These are phyloP conservation scores for Zoanthus solanderi DNA, from an alignment of 92 coral and sea anemone genomes.

Conservation along the genomic window DNA sequence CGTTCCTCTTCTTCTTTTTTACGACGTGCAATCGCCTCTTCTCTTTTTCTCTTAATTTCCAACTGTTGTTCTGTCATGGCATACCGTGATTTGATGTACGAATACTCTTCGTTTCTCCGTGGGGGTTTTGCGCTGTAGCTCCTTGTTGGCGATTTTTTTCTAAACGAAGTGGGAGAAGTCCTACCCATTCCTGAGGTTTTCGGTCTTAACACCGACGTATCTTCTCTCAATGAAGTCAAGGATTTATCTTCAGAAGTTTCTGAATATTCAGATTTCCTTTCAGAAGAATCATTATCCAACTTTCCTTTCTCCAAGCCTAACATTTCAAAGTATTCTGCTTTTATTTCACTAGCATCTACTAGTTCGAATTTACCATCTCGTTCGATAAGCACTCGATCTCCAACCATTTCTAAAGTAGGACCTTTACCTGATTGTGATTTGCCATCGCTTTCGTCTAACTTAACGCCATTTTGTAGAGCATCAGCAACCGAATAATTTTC, in stretches of 20 bases:
- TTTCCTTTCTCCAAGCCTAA: conserved; percentile 71
- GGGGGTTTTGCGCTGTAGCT: conserved; percentile 83
- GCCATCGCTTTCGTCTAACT: conserved; percentile 32
- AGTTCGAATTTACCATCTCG: conserved; percentile 97
- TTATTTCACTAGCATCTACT: conserved; percentile 96
- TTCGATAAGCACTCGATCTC: conserved; percentile 94
- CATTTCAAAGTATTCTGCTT: conserved; percentile 98
- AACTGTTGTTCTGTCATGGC: conserved; percentile 94
- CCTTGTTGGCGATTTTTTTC: conserved; percentile 55
- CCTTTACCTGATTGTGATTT: conserved; percentile 39
- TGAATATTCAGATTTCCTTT: conserved; percentile 37
- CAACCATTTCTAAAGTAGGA: conserved; percentile 81
- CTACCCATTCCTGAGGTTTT: conserved; percentile 77
- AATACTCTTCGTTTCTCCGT: conserved; percentile 78
- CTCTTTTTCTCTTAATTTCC: conserved; percentile 86
- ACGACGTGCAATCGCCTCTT: conserved; percentile 89
- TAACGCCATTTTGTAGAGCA: conserved; percentile 71
- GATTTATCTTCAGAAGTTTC: conserved; percentile 16
- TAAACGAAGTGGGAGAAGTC: conserved; percentile 30
- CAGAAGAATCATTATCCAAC: conserved; percentile 50
- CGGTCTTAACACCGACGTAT: conserved; percentile 64
- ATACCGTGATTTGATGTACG: conserved; percentile 84
- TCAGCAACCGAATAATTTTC: conserved; percentile 59
- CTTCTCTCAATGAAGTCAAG: background rate
- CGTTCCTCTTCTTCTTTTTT: conserved; percentile 92